phyloP scores from a whole-genome alignment of 2,888 invertebrate genomes.

The Tigriopus californicus region DNA sequence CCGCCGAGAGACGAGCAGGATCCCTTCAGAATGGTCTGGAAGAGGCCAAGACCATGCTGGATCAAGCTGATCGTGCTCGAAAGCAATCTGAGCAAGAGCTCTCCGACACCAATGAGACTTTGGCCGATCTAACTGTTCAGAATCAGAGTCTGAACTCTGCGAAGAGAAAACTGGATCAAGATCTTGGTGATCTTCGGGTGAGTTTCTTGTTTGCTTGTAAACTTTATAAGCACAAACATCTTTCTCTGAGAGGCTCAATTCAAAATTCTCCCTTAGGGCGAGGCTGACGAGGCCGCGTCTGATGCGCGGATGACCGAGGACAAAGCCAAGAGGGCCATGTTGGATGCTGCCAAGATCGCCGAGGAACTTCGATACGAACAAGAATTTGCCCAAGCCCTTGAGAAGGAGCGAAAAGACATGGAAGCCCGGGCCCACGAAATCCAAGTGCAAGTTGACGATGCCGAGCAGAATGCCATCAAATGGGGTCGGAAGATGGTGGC shows the following conservation, averaged over 20 bases:
- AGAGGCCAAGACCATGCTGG: constrained; percentile 85
- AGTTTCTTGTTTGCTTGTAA: constrained; percentile 26
- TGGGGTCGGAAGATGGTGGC: constrained; percentile 37
- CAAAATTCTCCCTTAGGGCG: constrained; percentile 40
- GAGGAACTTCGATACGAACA: constrained; percentile 53
- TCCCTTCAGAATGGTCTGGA: constrained; percentile 94
- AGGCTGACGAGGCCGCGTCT: constrained; percentile 92
- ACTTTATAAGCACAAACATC: too few species aligned
- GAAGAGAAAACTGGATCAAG: constrained; percentile 98
- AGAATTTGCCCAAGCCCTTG: constrained; percentile 14
- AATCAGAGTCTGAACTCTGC: constrained; percentile 81
- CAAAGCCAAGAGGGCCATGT: constrained; percentile 96
- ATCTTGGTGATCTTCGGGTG: constrained; percentile 85
- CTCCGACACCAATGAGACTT: constrained; percentile 90
- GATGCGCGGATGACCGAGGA: constrained; percentile 98
- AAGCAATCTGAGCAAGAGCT: constrained; percentile 94
- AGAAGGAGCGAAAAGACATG: constrained; percentile 13
- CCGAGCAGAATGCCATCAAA: constrained; percentile 37
- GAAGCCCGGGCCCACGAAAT: constrained; percentile 14
- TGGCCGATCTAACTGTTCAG: constrained; percentile 87
- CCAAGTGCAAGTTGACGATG: constrained; percentile 35
- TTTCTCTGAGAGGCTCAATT: background rate
- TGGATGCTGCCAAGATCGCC: constrained; percentile 91
- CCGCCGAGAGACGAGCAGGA: constrained; percentile 90
- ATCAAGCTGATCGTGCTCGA: constrained; percentile 94